Evolutionary conservation across 2,113 vertebrate genomes (phyloP), one percentile per base, ranked within the genome.

Genomic region (Casuarius casuarius): DNA sequence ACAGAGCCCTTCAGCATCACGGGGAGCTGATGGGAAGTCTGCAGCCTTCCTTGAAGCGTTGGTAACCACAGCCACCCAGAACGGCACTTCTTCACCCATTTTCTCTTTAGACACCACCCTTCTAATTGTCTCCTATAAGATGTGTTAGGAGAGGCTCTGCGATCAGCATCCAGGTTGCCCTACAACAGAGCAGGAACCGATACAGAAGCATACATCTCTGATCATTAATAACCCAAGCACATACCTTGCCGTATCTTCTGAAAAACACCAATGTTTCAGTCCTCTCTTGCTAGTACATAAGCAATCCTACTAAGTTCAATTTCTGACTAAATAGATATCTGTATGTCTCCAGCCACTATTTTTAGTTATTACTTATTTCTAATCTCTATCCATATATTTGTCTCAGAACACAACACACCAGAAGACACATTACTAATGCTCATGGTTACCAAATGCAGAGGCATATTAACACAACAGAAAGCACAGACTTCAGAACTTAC

Each of bases 61-160:
- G 62, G 54, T 19, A 59, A 62, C 14, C 33, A 70, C 42, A 71
- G 46, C 46, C 48, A 23, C 67, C 33, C 46, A 58, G 33, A 62
- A 44, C 4, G 26, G 19, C 5, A 35, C 1, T 77, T 58, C 3
- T 7, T 40, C n/a, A 75, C 8, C 7, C 10, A 0, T 66, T 66
- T 61, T 58, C 28, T 71, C 38, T 48, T n/a, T 28, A 1, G 49
- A 35, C 7, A 68, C 4, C 40, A 23, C 5, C 13, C 1, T 63
- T 26, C 1, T 20, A 52, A 1, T 8, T 8, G 5, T 13, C 5
- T 54, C n/a, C 70, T 71, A 1, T 6, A 12, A 59, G 8, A 49
- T 17, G 38, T 12, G 20, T 58, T 33, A 25, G 10, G 26, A 10
- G 2, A 68, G 16, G 5, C 38, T 8, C 79, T 88, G n/a, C 28